Percentiles rank a stretch among this genome's conserved stretches.
Evolutionary conservation across 2,888 invertebrate genomes (phyloP).

Genomic region (Seira ritae): DNA sequence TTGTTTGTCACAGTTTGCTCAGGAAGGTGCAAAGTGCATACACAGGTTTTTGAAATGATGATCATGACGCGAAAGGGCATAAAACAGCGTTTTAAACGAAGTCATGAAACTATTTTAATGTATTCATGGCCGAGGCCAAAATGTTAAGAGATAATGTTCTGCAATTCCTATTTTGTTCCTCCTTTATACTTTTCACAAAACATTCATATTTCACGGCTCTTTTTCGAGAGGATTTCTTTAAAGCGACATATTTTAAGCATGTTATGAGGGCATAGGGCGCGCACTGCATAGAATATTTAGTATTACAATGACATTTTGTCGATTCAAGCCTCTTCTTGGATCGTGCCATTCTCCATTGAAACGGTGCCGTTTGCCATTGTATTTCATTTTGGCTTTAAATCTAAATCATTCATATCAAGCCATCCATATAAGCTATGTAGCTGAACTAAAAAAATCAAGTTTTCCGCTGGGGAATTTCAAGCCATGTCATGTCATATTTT

Average conservation of each 20-base stretch:
- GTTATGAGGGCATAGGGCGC: not conserved
- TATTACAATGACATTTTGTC: not conserved
- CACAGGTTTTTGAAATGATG: not conserved
- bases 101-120: constrained; percentile 25
- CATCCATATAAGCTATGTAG: not conserved
- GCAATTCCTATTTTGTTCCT: constrained; percentile 5
- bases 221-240: not conserved
- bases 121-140: constrained; percentile 36
- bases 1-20: not conserved
- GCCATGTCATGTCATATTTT: not conserved
- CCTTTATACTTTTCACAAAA: not conserved
- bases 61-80: not conserved
- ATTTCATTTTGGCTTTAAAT: too few relatives aligned
- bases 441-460: constrained; percentile 11
- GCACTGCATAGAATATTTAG: not conserved
- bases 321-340: not conserved
- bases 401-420: too few relatives aligned
- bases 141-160: constrained; percentile 30
- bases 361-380: not conserved
- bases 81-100: not conserved
- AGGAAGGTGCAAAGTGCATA: not conserved
- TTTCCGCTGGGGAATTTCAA: not conserved
- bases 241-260: not conserved
- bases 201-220: not conserved
- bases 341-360: not conserved